Base-by-base conservation (phyloP, 2,113 vertebrate species). In the Climacteris rufus region DNA sequence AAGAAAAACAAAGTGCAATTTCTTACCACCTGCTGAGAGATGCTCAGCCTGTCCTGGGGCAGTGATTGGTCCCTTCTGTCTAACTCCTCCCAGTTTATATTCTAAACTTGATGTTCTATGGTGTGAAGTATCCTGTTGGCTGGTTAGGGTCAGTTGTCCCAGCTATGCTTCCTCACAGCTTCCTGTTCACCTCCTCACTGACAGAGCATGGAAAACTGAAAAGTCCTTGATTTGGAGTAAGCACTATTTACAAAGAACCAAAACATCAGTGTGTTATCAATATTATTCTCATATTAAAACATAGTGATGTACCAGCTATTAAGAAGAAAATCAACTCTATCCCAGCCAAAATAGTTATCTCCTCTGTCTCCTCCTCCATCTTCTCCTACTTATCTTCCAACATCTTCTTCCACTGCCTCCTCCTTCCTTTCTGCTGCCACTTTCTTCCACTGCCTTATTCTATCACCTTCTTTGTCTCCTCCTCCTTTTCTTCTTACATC, bases 91-190 rank as follows among this genome's bases (percentile, higher is more conserved):
- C n/a, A 54, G 8, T 54, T 53, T 54, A n/a, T 54, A 39, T 47
- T 53, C n/a, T 39, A 54, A 87, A 19, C 28, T 54, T 47, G 28
- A 17, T 0, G 0, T 69, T 47, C 28, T 70, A 39, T 61, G 47
- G 23, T 47, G 19, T 61, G 56, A 28, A 39, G 39, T 78, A 40
- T 45, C 23, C 28, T 47, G 15, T 20, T 53, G 30, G 30, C 47
- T 33, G 53, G 12, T 39, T 61, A 20, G 19, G 61, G 23, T 53
- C 74, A 39, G 23, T 45, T 61, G 39, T 53, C 28, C 47, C 19
- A 69, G 10, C 15, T 28, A 3, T 53, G 54, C 13, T 61, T 10
- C 23, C 15, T 27, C 47, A 39, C 0, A 0, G 33, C 31, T 87
- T 69, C 23, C 28, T 69, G 47, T 45, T 69, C 47, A 45, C 15